phyloP scores from a whole-genome alignment of 2,113 vertebrate species.

The Odobenus rosmarus region DNA sequence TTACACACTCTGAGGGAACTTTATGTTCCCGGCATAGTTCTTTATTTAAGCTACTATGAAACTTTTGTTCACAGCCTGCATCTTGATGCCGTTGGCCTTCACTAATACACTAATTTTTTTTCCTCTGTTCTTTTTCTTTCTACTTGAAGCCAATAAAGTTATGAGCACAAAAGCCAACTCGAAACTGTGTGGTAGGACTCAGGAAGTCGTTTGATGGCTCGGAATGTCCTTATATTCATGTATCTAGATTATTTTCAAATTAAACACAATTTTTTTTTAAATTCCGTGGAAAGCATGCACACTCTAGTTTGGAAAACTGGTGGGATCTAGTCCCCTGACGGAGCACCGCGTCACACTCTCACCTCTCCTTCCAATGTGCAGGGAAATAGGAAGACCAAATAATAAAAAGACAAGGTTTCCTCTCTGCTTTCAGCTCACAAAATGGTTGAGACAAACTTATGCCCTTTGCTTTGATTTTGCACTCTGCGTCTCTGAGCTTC shows the following conservation, averaged over 20 bases:
- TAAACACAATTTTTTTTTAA: not conserved
- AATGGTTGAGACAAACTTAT: not conserved
- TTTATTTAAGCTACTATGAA: slow-evolving; percentile 15
- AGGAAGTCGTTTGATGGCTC: not conserved
- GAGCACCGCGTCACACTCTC: not conserved
- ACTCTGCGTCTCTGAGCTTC: not conserved
- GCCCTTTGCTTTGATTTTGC: not conserved
- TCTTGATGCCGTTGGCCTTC: not conserved
- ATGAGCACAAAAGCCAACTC: not conserved
- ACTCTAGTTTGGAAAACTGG: not conserved
- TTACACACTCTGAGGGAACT: not conserved
- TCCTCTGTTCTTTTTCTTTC: slow-evolving; percentile 39
- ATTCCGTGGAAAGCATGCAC: not conserved
- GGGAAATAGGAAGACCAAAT: not conserved
- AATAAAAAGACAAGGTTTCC: not conserved
- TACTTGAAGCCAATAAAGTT: not conserved
- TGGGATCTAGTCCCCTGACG: not conserved
- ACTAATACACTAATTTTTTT: not conserved
- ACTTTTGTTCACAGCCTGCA: not conserved
- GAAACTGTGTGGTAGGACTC: not conserved
- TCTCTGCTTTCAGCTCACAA: not conserved
- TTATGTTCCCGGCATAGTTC: slow-evolving; percentile 1
- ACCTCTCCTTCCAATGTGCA: not conserved
- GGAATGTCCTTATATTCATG: not conserved
- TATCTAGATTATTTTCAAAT: not conserved